Conservation (phyloP, 92 coral and sea anemone genomes). For the Bergia sp. region DNA sequence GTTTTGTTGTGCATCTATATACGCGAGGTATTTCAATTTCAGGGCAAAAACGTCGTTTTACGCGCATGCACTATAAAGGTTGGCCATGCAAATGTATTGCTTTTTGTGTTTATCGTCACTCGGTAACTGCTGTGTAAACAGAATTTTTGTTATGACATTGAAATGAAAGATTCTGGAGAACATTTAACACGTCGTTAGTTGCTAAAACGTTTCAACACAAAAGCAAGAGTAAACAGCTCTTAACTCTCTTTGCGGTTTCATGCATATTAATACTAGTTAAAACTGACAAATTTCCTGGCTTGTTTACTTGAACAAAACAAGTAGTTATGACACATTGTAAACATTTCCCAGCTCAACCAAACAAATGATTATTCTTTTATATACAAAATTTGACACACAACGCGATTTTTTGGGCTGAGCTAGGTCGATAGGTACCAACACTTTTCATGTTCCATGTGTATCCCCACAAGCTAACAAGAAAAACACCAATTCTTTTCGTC, state of each 20-base stretch:
- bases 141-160: not conserved
- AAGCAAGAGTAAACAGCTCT: not conserved
- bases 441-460: too few species aligned
- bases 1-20: too few species aligned
- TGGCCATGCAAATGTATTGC: not conserved
- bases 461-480: too few species aligned
- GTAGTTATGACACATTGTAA: not conserved
- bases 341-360: too few species aligned
- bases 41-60: not conserved
- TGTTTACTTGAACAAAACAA: not conserved
- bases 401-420: not conserved
- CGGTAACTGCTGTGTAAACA: not conserved
- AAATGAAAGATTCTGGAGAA: not conserved
- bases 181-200: conserved; percentile 3
- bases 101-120: not conserved
- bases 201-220: not conserved
- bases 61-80: not conserved
- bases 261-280: not conserved
- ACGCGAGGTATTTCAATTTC: too few species aligned
- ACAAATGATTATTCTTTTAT: not conserved
- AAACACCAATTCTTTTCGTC: too few species aligned
- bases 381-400: not conserved
- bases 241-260: not conserved
- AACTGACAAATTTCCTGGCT: not conserved
- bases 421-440: too few species aligned